Evolutionary conservation across 2,113 vertebrate species (phyloP), one percentile per base, ranked within the genome.

Genomic region (Proterorhinus semilunaris): DNA sequence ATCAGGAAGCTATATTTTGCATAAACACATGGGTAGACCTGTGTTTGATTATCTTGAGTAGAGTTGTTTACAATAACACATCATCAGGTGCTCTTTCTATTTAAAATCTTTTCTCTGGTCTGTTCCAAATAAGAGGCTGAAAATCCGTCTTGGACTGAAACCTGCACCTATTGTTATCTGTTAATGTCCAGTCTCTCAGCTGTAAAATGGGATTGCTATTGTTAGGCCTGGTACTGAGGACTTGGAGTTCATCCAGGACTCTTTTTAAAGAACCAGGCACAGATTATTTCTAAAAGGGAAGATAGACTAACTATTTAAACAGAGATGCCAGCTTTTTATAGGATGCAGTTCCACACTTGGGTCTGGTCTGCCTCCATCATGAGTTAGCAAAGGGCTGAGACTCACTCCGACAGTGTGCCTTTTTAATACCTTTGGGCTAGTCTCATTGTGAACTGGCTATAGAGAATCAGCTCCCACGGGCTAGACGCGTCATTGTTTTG

Each of bases 261-360:
- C 82, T 77, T 82, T 85, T 86, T 88, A 88, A 78, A 89, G 80
- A 49, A 72, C 61, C 54, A 69, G 61, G 47, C 59, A 62, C 54
- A 62, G 46, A 51, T 51, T 50, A 10, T 50, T 50, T 50, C 2
- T 17, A 45, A 48, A 63, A 45, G 11, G 58, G 9, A 43, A 67
- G 45, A 62, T 6, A 17, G 43, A 45, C 7, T 63, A 45, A 45
- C 15, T 61, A 71, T 13, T 15, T 71, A 61, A 71, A 62, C 44
- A 58, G 63, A 64, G 49, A 66, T 61, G 4, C 16, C 27, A 36
- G 27, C 69, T 21, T 55, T 16, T 71, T 53, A 44, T 17, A 7
- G 53, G 61, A 77, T 69, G 61, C 45, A 61, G 62, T 71, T 42
- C n/a, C 53, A 61, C 65, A 13, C 51, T 79, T 61, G 15, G 42